Base-by-base conservation (phyloP, 2,888 invertebrate genomes). In the Limenitis camilla region DNA sequence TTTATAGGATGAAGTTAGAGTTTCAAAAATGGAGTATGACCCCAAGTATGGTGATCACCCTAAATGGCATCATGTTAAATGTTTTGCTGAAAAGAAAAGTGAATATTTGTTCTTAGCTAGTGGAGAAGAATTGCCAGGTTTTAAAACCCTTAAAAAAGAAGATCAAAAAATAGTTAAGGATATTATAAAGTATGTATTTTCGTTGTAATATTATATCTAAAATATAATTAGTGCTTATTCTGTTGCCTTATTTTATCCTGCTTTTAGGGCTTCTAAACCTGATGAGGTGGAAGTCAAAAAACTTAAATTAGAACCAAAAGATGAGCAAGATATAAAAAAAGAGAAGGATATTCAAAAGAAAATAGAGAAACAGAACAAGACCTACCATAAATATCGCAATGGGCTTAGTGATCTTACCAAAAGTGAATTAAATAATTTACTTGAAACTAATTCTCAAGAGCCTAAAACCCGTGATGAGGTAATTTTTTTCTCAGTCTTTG, bases 31-130 rank as follows among this genome's bases (percentile, higher is more conserved):
- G 60, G 95, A 96, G 62, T 96, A 88, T 78, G 94, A 96, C 0
- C 91, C 89, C 67, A 92, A 92, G 73, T 96, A 91, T 76, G 96
- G 96, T 0, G 96, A 96, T 0, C 90, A 93, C 66, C 92, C 95
- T 52, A 84, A 92, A 47, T 98, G 98, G 98, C 93, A 98, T 76
- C 98, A 98, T 79, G 77, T 96, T 3, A 93, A 94, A 55, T 98
- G 98, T 73, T 98, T 98, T 83, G 92, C 91, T 0, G 92, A 94
- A 68, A 65, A 78, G 1, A 89, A 96, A 36, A 88, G 89, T 19
- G 92, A 93, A 6, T 77, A 97, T 3, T 90, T 91, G 10, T 98
- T 92, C 79, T 91, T 90, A 69, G 93, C 90, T 35, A 82, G 88
- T 8, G 96, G 93, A 0, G 91, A 92, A 54, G 82, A 84, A 64